These are phyloP conservation scores for Heteropelma amictum DNA, from an alignment of 2,888 invertebrate species.

Conservation along the genomic window DNA sequence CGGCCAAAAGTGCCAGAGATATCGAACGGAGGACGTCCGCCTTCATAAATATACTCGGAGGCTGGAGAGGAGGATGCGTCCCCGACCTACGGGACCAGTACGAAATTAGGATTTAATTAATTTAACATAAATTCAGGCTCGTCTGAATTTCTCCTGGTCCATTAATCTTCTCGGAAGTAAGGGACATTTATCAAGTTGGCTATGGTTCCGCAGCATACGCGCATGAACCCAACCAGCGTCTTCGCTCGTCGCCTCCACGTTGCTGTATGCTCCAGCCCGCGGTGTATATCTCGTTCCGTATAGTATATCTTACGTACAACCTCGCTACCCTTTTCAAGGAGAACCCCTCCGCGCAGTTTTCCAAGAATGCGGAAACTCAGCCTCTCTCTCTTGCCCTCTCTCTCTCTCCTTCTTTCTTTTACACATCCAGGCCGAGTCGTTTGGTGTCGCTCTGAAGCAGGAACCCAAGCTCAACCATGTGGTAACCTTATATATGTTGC, in stretches of 20 bases:
- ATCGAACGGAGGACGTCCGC: conserved; percentile 32
- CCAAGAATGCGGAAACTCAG: conserved; percentile 48
- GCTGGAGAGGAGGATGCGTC: conserved; percentile 15
- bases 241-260: conserved; percentile 26
- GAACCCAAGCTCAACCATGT: conserved; percentile 30
- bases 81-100: conserved; percentile 51
- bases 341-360: conserved; percentile 45
- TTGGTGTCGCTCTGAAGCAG: not conserved
- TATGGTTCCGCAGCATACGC: conserved; percentile 31
- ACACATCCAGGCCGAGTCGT: not conserved
- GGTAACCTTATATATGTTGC: conserved; percentile 42
- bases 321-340: conserved; percentile 29
- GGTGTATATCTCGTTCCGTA: conserved; percentile 13
- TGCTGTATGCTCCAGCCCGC: conserved; percentile 24
- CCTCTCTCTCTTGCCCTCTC: not conserved
- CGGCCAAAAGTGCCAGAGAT: conserved; percentile 26
- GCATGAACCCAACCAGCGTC: conserved; percentile 11
- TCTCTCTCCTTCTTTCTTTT: not conserved
- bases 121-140: conserved; percentile 61
- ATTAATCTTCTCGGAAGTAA: conserved; percentile 62
- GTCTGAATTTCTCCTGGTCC: conserved; percentile 60
- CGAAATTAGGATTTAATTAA: conserved; percentile 61
- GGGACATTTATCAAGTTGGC: conserved; percentile 65
- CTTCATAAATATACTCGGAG: conserved; percentile 23
- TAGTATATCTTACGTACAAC: conserved; percentile 18